These are phyloP conservation scores for Thyatira batis DNA, from an alignment of 2,888 invertebrate genomes.

Conservation along the genomic window DNA sequence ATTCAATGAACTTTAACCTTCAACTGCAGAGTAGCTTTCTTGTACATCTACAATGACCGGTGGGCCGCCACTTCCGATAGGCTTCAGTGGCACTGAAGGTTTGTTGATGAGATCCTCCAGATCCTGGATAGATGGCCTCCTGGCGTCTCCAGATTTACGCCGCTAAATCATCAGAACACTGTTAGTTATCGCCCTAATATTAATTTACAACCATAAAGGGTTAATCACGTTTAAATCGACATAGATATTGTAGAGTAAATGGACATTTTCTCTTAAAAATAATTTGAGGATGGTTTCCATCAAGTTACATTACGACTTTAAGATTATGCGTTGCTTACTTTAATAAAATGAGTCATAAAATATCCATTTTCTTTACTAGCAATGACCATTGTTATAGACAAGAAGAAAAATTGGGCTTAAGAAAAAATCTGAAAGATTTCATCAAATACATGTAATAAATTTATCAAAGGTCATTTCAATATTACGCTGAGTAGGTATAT, in stretches of 20 bases:
- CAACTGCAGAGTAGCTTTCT: constrained; percentile 97
- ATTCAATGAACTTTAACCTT: constrained; percentile 85
- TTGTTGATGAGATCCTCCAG: constrained; percentile 95
- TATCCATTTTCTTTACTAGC: constrained; percentile 1
- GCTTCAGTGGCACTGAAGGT: constrained; percentile 93
- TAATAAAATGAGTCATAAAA: not conserved
- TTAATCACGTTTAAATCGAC: constrained; percentile 58
- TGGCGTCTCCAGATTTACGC: constrained; percentile 94
- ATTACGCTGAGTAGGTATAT: constrained; percentile 37
- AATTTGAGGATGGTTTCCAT: too few species aligned
- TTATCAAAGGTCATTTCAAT: constrained; percentile 33
- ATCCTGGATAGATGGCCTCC: constrained; percentile 94
- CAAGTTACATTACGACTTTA: too few species aligned
- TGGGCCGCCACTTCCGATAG: constrained; percentile 90
- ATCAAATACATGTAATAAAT: constrained; percentile 5
- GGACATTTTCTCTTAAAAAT: not conserved
- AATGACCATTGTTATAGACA: not conserved
- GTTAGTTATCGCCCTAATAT: constrained; percentile 29
- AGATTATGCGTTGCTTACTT: too few species aligned
- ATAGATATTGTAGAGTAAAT: constrained; percentile 18
- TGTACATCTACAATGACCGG: constrained; percentile 96
- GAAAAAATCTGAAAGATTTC: not conserved
- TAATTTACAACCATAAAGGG: constrained; percentile 12
- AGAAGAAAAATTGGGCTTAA: not conserved
- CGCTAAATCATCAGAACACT: constrained; percentile 74